Evolutionary conservation across 2,113 vertebrate genomes (phyloP).

Genomic region (Tenrec ecaudatus): DNA sequence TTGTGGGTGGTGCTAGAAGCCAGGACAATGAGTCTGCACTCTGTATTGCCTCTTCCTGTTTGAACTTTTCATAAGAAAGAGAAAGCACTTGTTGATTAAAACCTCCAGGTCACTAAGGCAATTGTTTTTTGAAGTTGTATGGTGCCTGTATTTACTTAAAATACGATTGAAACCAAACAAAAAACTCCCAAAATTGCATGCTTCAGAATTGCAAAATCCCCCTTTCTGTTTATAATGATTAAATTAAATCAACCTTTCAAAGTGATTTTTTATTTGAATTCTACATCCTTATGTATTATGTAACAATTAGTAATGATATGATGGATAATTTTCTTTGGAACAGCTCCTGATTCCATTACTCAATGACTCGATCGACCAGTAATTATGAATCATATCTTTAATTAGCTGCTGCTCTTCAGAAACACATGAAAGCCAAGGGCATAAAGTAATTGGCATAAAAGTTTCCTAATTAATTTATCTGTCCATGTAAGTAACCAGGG

Average conservation of each 20-base stretch:
- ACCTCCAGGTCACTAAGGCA: not conserved
- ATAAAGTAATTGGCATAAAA: slow-evolving; percentile 96
- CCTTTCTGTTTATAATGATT: slow-evolving; percentile 84
- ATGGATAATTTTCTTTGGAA: slow-evolving; percentile 92
- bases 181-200: slow-evolving; percentile 43
- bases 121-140: slow-evolving; percentile 31
- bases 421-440: slow-evolving; percentile 94
- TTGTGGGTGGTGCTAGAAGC: slow-evolving; percentile 7
- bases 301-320: slow-evolving; percentile 92
- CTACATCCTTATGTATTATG: slow-evolving; percentile 90
- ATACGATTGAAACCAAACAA: not conserved
- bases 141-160: slow-evolving; percentile 40
- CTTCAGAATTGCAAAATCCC: slow-evolving; percentile 80
- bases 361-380: slow-evolving; percentile 91
- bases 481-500: slow-evolving; percentile 92
- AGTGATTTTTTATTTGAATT: slow-evolving; percentile 89
- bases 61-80: slow-evolving; percentile 42
- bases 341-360: slow-evolving; percentile 92
- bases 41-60: not conserved
- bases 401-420: slow-evolving; percentile 93
- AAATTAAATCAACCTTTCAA: slow-evolving; percentile 84
- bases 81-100: not conserved
- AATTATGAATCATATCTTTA: slow-evolving; percentile 95
- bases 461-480: slow-evolving; percentile 98
- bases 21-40: not conserved